These are phyloP conservation scores for Cremastinae sp. DNA, from an alignment of 2,888 invertebrate genomes.

Conservation along the genomic window DNA sequence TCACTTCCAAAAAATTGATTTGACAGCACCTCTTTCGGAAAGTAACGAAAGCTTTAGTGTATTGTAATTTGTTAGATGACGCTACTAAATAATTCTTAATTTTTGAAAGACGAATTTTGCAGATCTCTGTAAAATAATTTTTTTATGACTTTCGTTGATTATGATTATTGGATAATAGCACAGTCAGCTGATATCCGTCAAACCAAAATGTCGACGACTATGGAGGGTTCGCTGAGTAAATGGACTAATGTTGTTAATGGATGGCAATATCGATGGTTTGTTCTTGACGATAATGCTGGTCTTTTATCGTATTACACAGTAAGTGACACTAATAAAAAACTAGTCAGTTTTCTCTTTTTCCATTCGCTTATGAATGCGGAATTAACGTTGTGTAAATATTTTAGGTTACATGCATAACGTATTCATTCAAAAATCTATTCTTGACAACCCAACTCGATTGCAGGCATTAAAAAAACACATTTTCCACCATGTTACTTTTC, in stretches of 20 bases:
- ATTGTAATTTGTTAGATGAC: not conserved
- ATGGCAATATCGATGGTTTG: constrained; percentile 99
- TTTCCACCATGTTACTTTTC: constrained; percentile 1
- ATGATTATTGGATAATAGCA: no score
- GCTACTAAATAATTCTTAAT: no score
- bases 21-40: constrained; percentile 8
- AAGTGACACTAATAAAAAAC: constrained; percentile 77
- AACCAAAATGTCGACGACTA: constrained; percentile 82
- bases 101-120: no score
- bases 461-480: constrained; percentile 16
- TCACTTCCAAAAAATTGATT: constrained; percentile 6
- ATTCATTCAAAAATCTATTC: not conserved
- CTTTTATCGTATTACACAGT: constrained; percentile 98
- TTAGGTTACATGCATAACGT: constrained; percentile 14
- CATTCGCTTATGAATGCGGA: not conserved
- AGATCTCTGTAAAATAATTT: no score
- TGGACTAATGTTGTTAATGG: constrained; percentile 99
- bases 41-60: not conserved
- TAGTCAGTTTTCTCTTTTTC: constrained; percentile 2
- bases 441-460: constrained; percentile 4
- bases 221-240: constrained; percentile 97
- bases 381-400: not conserved
- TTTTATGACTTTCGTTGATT: no score
- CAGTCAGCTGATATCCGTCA: constrained; percentile 56
- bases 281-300: constrained; percentile 97